Evolutionary conservation across 2,113 vertebrate species (phyloP), one percentile per base, ranked within the genome.

Genomic region (Madoqua kirkii): DNA sequence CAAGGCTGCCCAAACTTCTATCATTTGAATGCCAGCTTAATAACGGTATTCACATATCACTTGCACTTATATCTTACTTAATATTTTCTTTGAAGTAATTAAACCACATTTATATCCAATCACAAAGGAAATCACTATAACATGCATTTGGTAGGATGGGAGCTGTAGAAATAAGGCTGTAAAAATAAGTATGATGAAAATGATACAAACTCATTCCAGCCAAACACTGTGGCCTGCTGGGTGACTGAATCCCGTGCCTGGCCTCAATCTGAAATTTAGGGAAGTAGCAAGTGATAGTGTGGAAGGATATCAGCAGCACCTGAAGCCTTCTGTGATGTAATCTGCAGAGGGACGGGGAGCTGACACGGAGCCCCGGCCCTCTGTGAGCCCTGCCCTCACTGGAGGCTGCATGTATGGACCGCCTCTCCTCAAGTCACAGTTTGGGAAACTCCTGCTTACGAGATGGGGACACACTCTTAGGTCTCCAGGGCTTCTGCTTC

Each of bases 121-220:
- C 23, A 55, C 43, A 19, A 6, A 48, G 76, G 54, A 95, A 97
- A 54, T 60, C 33, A 83, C 52, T 33, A 7, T 23, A 31, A 6
- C 2, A 14, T 60, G n/a, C 50, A 31, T 88, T 88, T 71, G 50
- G 43, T 11, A 79, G 33, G 86, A 96, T 31, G 27, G 23, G n/a
- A 43, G 71, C 23, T 74, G 3, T 15, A 57, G 48, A 64, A 67
- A 55, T 50, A n/a, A 85, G 31, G 40, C 31, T 84, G 8, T 54
- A 57, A 78, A 94, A 50, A 31, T 71, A 89, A 62, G 78, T 29
- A 21, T 45, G 7, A 93, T 15, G 31, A 57, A 90, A 95, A 88
- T 9, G 64, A 40, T 64, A 19, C 62, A 40, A 89, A 82, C 71
- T 40, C 27, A 91, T 91, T 90, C 36, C 33, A 86, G 67, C 74